Base-by-base conservation (phyloP, 2,888 invertebrate species). In the Drosophila birchii region DNA sequence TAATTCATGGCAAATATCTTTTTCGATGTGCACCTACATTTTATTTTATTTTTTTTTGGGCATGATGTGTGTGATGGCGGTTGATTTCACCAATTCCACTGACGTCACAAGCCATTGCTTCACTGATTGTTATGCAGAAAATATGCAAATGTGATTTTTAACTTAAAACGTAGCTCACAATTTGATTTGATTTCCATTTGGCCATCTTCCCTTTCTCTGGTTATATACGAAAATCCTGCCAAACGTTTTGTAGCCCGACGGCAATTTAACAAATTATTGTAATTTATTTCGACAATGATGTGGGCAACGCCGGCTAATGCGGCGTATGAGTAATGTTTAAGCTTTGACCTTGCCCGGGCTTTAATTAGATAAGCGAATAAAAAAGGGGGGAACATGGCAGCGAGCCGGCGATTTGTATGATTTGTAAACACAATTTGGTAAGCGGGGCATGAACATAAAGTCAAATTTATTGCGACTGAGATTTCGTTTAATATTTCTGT, bases 261-360 rank as follows among this genome's bases (percentile, higher is more conserved):
- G 57, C 49, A 85, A 80, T 89, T 87, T 80, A 89, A 76, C 81
- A 85, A 89, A 85, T 85, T 88, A 86, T 70, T 76, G 76, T 85
- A 84, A 85, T 85, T 85, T 86, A 88, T 88, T 68, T 81, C 68
- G 84, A 81, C 87, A 86, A 88, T 88, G 85, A 88, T 84, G 86
- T 86, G 82, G 88, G 63, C 62, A 51, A 73, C 36, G 63, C 16
- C 32, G 72, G 56, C 78, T 82, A 86, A 88, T 78, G 87, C 68
- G 74, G 61, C 84, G 87, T 86, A 85, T 85, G 89, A 88, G 85
- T 88, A 88, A 88, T 88, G 89, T 49, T 79, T 53, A 56, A 59
- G 83, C 75, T 79, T 69, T 77, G 84, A 74, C 80, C 83, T 78
- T 69, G 61, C 23, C 39, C 39, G 44, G 53, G 38, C 74, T 76